These are phyloP conservation scores for Mesorhabditis sp. DNA, from an alignment of 2,888 invertebrate genomes.

Conservation along the genomic window DNA sequence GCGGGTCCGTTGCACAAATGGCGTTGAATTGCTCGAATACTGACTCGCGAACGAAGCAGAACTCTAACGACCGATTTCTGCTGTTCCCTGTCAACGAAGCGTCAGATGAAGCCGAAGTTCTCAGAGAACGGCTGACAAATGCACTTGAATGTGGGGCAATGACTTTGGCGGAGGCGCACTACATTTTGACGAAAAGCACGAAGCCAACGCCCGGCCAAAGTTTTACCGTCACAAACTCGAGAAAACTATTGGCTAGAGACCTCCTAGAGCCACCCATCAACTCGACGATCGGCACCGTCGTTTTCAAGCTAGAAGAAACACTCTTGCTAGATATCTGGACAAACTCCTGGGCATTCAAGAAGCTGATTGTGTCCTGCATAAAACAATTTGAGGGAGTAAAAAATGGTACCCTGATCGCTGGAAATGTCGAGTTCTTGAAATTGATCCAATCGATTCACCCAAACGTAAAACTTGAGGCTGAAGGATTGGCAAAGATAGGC, in stretches of 20 bases:
- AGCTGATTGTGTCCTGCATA: background rate
- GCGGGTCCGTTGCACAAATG: background rate
- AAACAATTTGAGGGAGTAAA: background rate
- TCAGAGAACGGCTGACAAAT: background rate
- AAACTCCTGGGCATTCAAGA: background rate
- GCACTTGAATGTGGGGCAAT: background rate
- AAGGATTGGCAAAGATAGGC: background rate
- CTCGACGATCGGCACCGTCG: background rate
- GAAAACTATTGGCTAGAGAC: background rate
- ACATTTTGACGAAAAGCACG: background rate
- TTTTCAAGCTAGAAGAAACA: background rate
- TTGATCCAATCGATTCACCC: background rate
- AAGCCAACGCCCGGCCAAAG: background rate
- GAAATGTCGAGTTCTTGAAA: background rate
- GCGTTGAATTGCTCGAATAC: background rate
- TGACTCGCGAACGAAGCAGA: background rate
- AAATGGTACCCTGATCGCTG: background rate
- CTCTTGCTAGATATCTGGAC: background rate
- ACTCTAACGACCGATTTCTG: background rate
- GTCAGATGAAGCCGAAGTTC: background rate
- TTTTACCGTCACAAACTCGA: background rate
- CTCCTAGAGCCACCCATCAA: background rate
- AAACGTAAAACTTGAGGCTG: background rate
- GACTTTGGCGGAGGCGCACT: background rate
- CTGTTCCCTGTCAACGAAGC: background rate